A percentile compares a stretch with the other conserved stretches of the same genome.
Conservation (phyloP, 2,888 invertebrate genomes). For the Melikaiella ostensackeni region DNA sequence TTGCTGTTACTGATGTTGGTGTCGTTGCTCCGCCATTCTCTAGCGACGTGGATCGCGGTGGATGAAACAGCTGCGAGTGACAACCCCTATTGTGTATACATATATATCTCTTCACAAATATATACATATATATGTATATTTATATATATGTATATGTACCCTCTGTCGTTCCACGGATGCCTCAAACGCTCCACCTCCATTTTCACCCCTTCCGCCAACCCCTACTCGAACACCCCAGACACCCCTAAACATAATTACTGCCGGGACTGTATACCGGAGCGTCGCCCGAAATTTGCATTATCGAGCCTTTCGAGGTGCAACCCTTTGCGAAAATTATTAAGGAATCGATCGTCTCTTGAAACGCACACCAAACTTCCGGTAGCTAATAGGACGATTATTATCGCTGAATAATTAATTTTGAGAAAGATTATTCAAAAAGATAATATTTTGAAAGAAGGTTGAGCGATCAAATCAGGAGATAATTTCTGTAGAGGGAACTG, state of each 20-base stretch:
- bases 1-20: slow-evolving; percentile 58
- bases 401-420: slow-evolving; percentile 22
- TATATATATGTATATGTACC: neutral
- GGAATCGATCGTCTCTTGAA: slow-evolving; percentile 60
- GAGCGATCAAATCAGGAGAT: neutral
- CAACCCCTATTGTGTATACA: slow-evolving; percentile 61
- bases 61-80: slow-evolving; percentile 70
- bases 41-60: slow-evolving; percentile 55
- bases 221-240: slow-evolving; percentile 40
- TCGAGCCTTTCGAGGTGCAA: slow-evolving; percentile 51
- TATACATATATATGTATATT: neutral
- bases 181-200: slow-evolving; percentile 40
- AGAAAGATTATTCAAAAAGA: slow-evolving; percentile 5
- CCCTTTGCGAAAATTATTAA: slow-evolving; percentile 59
- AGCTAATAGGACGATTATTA: slow-evolving; percentile 36
- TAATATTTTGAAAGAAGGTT: neutral
- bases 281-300: slow-evolving; percentile 65
- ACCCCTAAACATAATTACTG: slow-evolving; percentile 62
- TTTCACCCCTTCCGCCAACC: slow-evolving; percentile 42
- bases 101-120: slow-evolving; percentile 42
- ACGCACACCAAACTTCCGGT: slow-evolving; percentile 31
- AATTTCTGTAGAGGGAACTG: neutral
- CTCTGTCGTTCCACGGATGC: neutral
- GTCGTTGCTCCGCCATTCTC: slow-evolving; percentile 27
- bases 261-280: slow-evolving; percentile 54